A percentile compares a stretch with the other conserved stretches of the same genome.
phyloP scores from a whole-genome alignment of 2,888 invertebrate genomes.

The Tethea ocularis region DNA sequence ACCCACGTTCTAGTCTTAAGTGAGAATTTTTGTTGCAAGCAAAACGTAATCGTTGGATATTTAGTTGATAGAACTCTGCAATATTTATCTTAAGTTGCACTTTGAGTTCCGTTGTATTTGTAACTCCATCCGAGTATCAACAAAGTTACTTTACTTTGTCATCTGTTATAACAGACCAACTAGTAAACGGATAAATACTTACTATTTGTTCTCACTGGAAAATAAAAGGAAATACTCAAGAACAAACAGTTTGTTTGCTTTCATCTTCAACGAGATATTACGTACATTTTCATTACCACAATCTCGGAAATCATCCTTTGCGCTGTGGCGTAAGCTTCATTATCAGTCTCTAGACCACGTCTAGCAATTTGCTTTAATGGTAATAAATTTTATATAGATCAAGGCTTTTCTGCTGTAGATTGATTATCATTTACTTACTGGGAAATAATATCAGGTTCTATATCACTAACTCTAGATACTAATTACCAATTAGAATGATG shows the following conservation, averaged over 20 bases:
- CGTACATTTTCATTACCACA: constrained; percentile 34
- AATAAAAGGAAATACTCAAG: neutral
- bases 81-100: neutral
- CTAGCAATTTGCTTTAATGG: constrained; percentile 11
- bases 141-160: neutral
- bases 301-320: constrained; percentile 29
- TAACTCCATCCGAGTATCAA: neutral
- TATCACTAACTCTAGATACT: neutral
- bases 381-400: constrained; percentile 8
- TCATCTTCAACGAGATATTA: constrained; percentile 29
- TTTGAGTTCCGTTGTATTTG: neutral
- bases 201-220: neutral
- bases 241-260: constrained; percentile 19
- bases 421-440: neutral
- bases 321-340: constrained; percentile 33
- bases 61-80: neutral
- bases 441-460: neutral
- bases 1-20: too few species aligned
- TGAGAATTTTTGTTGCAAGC: too few species aligned
- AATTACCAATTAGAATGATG: constrained; percentile 5
- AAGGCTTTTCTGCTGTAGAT: constrained; percentile 4
- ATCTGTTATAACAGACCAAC: neutral
- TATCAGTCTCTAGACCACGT: constrained; percentile 20
- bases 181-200: neutral
- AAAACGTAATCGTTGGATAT: too few species aligned